Percentiles rank a stretch among this genome's conserved stretches.
These are phyloP conservation scores for Panurus biarmicus DNA, from an alignment of 2,113 vertebrate genomes.

Conservation along the genomic window DNA sequence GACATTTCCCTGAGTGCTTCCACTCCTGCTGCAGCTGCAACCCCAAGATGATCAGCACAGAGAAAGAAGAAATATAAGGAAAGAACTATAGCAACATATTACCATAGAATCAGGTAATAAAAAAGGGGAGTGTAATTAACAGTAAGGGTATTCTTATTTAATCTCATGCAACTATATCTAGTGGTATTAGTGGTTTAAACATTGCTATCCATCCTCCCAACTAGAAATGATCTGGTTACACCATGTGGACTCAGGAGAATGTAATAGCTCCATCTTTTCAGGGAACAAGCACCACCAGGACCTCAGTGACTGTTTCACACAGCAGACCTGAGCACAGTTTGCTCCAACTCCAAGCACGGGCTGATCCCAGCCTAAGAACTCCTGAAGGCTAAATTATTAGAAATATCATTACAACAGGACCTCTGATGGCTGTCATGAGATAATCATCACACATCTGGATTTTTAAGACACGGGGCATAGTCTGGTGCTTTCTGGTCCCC, in stretches of 20 bases:
- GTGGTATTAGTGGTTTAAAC: background rate
- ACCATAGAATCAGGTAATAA: background rate
- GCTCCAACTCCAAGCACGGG: background rate
- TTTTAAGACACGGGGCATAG: background rate
- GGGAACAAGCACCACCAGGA: background rate
- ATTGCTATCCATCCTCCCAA: background rate
- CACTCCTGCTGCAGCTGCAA: constrained; percentile 42
- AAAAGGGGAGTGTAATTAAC: background rate
- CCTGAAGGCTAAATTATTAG: background rate
- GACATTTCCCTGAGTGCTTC: background rate
- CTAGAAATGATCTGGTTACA: background rate
- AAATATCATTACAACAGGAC: background rate
- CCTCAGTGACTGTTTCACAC: background rate
- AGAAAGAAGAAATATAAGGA: background rate
- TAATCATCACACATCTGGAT: background rate
- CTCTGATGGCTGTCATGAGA: background rate
- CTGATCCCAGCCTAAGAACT: background rate
- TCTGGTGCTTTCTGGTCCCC: background rate
- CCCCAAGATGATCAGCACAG: background rate
- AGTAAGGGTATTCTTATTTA: background rate
- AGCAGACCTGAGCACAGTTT: background rate
- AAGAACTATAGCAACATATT: background rate
- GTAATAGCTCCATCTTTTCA: background rate
- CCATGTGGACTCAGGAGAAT: background rate
- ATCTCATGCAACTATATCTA: background rate